Percentiles rank a stretch among this genome's conserved stretches.
Evolutionary conservation across 2,797 vertebrate genomes (phyloP).

Genomic region (Anguilla marmorata): DNA sequence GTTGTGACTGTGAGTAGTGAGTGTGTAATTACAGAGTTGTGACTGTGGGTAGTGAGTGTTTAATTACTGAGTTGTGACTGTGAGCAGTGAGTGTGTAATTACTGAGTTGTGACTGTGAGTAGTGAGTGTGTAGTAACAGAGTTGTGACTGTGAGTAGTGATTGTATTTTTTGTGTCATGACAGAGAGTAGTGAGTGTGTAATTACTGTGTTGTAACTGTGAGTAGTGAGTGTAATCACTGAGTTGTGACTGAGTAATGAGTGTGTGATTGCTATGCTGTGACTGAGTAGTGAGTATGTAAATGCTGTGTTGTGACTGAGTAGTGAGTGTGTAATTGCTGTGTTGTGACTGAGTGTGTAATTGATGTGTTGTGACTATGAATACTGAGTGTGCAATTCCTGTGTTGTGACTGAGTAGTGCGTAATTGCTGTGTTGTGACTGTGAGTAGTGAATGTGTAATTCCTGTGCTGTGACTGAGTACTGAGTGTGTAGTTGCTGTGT

Average conservation of each 20-base stretch:
- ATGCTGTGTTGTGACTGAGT: no score
- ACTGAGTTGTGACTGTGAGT: no score
- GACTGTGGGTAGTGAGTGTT: no score
- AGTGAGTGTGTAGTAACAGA: not conserved
- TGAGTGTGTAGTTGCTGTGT: no score
- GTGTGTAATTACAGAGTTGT: no score
- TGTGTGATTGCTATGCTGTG: not conserved
- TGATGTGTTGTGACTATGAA: not conserved
- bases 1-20: not conserved
- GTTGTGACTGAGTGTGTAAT: not conserved
- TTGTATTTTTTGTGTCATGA: not conserved
- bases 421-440: no score
- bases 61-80: no score
- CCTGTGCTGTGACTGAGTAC: no score
- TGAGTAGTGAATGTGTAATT: no score
- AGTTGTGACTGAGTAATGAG: not conserved
- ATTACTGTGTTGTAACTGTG: not conserved
- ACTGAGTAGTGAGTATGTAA: no score
- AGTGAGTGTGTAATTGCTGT: not conserved
- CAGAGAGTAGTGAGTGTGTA: not conserved
- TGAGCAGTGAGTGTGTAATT: no score
- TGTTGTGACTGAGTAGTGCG: not conserved
- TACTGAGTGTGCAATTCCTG: no score
- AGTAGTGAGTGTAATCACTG: not conserved
- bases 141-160: not conserved